Evolutionary conservation across 2,888 invertebrate genomes (phyloP).

Genomic region (Dusona sp.): DNA sequence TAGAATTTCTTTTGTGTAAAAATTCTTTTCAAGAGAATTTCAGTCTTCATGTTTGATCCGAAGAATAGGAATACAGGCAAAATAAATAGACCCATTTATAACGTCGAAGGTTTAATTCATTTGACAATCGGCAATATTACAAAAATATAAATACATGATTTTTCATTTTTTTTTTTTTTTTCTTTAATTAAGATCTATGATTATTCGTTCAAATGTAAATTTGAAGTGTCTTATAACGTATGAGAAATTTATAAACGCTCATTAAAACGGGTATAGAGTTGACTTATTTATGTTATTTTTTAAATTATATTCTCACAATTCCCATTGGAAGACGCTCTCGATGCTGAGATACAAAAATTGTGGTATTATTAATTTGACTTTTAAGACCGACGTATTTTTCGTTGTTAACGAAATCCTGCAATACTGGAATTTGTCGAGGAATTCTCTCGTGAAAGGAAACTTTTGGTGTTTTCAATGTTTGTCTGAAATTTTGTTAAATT

Average conservation of each 20-base stretch:
- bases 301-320: neutral
- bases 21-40: neutral
- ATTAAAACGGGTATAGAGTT: neutral
- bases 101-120: constrained; percentile 26
- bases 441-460: constrained; percentile 25
- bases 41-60: neutral
- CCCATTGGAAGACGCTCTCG: constrained; percentile 3
- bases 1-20: neutral
- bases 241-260: neutral
- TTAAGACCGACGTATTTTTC: constrained; percentile 1
- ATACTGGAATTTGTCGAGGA: constrained; percentile 66
- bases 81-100: neutral
- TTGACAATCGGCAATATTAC: constrained; percentile 12
- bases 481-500: constrained; percentile 13
- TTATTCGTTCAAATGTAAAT: constrained; percentile 16
- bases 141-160: constrained; percentile 55
- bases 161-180: constrained; percentile 4
- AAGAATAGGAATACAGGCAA: neutral
- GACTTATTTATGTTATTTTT: constrained; percentile 1
- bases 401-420: constrained; percentile 60
- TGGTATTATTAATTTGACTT: constrained; percentile 5
- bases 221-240: constrained; percentile 1
- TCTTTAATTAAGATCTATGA: constrained; percentile 10
- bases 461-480: constrained; percentile 5
- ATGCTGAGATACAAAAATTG: neutral